Conservation (phyloP, 2,797 vertebrate species). For the Ceyx erithaca region DNA sequence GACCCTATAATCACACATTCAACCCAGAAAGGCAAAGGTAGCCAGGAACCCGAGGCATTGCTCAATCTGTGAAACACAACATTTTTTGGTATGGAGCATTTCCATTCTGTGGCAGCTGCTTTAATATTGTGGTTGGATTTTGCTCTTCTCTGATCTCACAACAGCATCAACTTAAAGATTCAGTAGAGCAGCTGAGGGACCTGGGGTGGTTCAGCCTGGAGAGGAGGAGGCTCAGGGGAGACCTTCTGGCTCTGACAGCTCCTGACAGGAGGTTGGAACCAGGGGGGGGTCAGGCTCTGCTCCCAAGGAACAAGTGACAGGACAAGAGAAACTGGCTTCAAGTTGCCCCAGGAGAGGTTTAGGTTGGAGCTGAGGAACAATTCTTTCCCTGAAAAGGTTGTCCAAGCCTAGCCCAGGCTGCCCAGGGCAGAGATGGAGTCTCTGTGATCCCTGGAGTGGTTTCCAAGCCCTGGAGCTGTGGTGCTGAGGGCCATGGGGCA, state of each 20-base stretch:
- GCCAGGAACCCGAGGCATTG: not conserved
- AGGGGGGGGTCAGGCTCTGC: not conserved
- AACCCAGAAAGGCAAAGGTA: not conserved
- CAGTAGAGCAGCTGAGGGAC: not conserved
- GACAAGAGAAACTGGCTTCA: not conserved
- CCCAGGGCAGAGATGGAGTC: no score
- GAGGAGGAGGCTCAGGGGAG: not conserved
- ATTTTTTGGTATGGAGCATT: not conserved
- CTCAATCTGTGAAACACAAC: not conserved
- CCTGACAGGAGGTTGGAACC: not conserved
- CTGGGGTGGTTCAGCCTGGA: not conserved
- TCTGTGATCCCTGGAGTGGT: no score
- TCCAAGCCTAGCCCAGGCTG: no score
- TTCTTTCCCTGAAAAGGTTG: no score
- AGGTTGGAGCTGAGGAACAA: no score
- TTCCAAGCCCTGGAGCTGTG: no score
- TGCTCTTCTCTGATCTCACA: not conserved
- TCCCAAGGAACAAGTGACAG: not conserved
- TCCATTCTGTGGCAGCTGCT: not conserved
- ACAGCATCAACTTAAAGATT: not conserved
- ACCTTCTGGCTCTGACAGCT: not conserved
- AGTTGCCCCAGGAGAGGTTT: not conserved
- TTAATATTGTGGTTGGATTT: not conserved
- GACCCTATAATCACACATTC: not conserved
- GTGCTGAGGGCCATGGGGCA: not conserved